Evolutionary conservation across 2,797 vertebrate genomes (phyloP).

Genomic region (Poeciliopsis gracilis): DNA sequence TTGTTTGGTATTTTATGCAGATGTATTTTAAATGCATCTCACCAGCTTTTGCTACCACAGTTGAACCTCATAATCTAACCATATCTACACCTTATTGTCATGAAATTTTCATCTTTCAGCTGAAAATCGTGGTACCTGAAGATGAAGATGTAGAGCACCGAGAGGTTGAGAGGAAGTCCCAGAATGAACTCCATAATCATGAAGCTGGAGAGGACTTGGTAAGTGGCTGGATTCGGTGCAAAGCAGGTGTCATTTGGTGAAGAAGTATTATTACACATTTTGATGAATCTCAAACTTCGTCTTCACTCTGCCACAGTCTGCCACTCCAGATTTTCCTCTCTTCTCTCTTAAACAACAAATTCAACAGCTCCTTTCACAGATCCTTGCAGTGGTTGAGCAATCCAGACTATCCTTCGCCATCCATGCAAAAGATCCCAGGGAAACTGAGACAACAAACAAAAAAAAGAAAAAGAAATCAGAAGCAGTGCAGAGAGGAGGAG

Average conservation of each 20-base stretch:
- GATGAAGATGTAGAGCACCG: conserved; percentile 77
- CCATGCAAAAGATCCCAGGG: conserved; percentile 29
- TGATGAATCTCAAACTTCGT: neutral
- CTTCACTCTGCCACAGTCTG: neutral
- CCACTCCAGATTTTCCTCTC: conserved; percentile 8
- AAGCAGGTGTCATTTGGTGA: conserved; percentile 38
- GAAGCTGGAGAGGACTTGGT: conserved; percentile 39
- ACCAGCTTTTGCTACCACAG: neutral
- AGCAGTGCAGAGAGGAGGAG: neutral
- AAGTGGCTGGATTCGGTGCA: neutral
- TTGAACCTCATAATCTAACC: neutral
- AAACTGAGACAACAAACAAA: conserved; percentile 6
- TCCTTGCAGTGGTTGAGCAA: neutral
- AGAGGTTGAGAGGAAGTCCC: conserved; percentile 77
- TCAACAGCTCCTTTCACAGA: conserved; percentile 24
- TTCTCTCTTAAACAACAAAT: conserved; percentile 28
- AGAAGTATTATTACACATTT: neutral
- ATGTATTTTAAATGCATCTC: neutral
- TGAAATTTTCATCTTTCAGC: neutral
- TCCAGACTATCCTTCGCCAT: neutral
- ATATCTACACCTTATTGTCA: neutral
- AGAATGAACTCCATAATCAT: conserved; percentile 59
- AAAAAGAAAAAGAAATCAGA: neutral
- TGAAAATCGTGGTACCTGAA: conserved; percentile 59
- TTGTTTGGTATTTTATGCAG: neutral